Evolutionary conservation across 2,113 vertebrate species (phyloP).

Genomic region (Sigmodon hispidus): DNA sequence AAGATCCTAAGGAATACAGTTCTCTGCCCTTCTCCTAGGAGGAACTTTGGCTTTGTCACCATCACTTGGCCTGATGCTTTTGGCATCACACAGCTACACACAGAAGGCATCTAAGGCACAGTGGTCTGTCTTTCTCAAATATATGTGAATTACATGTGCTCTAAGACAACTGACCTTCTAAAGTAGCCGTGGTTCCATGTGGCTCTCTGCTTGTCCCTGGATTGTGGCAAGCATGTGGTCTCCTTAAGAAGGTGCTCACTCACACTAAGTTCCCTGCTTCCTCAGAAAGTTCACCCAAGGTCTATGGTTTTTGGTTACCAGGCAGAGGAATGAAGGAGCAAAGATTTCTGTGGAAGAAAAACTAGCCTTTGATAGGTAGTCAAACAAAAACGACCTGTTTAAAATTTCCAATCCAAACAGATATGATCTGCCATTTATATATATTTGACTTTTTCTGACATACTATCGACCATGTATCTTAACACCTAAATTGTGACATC

Average conservation of each 20-base stretch:
- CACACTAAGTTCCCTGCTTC: not conserved
- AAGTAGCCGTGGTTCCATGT: not conserved
- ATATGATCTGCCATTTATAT: not conserved
- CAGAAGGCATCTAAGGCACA: not conserved
- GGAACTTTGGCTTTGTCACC: not conserved
- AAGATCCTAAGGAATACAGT: not conserved
- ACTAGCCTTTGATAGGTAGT: not conserved
- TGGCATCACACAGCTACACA: rapidly evolving
- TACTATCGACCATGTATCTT: not conserved
- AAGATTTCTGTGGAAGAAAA: not conserved
- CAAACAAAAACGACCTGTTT: no score
- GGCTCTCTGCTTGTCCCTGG: not conserved
- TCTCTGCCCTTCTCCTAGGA: not conserved
- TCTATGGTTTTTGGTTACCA: not conserved
- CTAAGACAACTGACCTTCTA: not conserved
- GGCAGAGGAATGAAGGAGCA: not conserved
- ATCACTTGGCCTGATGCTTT: not conserved
- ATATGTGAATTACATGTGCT: rapidly evolving
- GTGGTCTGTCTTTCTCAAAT: not conserved
- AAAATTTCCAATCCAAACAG: no score
- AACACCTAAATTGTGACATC: not conserved
- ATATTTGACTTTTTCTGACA: not conserved
- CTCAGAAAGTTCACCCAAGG: not conserved
- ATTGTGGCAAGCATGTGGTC: not conserved
- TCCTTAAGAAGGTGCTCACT: not conserved